These are phyloP conservation scores for Ornithorhynchus anatinus DNA, from an alignment of 2,113 vertebrate species.

Conservation along the genomic window DNA sequence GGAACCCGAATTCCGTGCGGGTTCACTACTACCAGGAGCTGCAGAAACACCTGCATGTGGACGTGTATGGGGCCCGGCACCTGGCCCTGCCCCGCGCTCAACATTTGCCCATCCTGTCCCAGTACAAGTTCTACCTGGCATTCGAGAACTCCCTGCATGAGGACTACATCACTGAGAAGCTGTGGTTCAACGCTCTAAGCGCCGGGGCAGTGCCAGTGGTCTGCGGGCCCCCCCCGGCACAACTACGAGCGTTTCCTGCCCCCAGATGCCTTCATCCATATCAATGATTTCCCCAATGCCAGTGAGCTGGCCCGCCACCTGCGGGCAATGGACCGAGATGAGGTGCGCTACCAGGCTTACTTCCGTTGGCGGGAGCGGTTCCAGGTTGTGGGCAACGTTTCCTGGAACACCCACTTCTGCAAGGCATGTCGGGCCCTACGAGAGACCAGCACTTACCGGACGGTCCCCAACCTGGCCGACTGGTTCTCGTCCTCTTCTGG, in stretches of 20 bases:
- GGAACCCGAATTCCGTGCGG: slow-evolving; percentile 29
- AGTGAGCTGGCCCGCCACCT: slow-evolving; percentile 58
- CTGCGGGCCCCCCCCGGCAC: slow-evolving; percentile 64
- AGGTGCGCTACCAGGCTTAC: slow-evolving; percentile 48
- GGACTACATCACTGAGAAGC: slow-evolving; percentile 81
- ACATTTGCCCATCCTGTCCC: slow-evolving; percentile 22
- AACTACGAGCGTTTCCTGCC: slow-evolving; percentile 72
- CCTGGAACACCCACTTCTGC: not conserved
- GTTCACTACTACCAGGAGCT: slow-evolving; percentile 62
- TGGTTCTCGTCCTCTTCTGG: slow-evolving; percentile 48
- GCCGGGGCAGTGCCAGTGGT: slow-evolving; percentile 67
- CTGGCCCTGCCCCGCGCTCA: not conserved
- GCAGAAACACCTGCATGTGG: slow-evolving; percentile 49
- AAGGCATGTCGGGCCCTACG: slow-evolving; percentile 37
- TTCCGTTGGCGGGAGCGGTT: slow-evolving; percentile 69
- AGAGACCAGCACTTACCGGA: not conserved
- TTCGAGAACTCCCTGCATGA: slow-evolving; percentile 78
- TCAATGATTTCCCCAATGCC: slow-evolving; percentile 69
- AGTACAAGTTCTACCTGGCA: slow-evolving; percentile 79
- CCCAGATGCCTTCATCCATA: slow-evolving; percentile 75
- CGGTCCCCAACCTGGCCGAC: accelerated
- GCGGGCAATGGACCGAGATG: slow-evolving; percentile 51
- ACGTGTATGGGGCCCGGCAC: slow-evolving; percentile 56
- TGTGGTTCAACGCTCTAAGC: slow-evolving; percentile 72
- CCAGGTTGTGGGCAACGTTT: not conserved